A percentile compares a stretch with the other conserved stretches of the same genome.
phyloP scores from a whole-genome alignment of 2,797 vertebrate genomes.

The Atherinosoma microstoma region DNA sequence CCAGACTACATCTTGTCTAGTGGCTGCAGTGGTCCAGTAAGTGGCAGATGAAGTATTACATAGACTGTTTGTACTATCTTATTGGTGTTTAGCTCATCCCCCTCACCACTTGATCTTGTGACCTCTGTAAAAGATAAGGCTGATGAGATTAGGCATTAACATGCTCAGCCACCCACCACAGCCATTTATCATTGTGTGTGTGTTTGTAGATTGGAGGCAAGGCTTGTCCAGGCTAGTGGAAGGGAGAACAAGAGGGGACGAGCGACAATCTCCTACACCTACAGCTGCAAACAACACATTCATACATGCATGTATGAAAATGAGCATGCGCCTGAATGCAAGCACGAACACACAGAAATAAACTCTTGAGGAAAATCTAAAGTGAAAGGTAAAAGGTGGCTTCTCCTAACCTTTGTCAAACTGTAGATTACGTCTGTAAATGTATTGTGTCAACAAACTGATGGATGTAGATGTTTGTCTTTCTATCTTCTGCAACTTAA shows the following conservation, averaged over 20 bases:
- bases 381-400: slow-evolving; percentile 1
- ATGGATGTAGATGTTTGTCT: slow-evolving; percentile 53
- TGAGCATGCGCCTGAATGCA: slow-evolving; percentile 36
- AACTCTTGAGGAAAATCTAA: slow-evolving; percentile 21
- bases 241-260: slow-evolving; percentile 33
- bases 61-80: slow-evolving; percentile 53
- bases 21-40: slow-evolving; percentile 29
- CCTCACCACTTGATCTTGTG: slow-evolving; percentile 71
- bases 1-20: not conserved
- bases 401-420: slow-evolving; percentile 45
- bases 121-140: slow-evolving; percentile 76
- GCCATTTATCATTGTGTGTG: slow-evolving; percentile 71
- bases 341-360: slow-evolving; percentile 37
- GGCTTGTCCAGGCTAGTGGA: slow-evolving; percentile 23
- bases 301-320: slow-evolving; percentile 41
- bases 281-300: slow-evolving; percentile 22
- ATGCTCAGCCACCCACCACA: slow-evolving; percentile 77
- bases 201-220: slow-evolving; percentile 44
- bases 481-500: slow-evolving; percentile 63
- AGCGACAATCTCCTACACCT: slow-evolving; percentile 24
- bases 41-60: slow-evolving; percentile 24
- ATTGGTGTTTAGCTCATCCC: slow-evolving; percentile 74
- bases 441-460: slow-evolving; percentile 48
- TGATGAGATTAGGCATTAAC: slow-evolving; percentile 82
- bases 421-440: slow-evolving; percentile 66